These are phyloP conservation scores for Notothenia rossii DNA, from an alignment of 2,113 vertebrate species.

Conservation along the genomic window DNA sequence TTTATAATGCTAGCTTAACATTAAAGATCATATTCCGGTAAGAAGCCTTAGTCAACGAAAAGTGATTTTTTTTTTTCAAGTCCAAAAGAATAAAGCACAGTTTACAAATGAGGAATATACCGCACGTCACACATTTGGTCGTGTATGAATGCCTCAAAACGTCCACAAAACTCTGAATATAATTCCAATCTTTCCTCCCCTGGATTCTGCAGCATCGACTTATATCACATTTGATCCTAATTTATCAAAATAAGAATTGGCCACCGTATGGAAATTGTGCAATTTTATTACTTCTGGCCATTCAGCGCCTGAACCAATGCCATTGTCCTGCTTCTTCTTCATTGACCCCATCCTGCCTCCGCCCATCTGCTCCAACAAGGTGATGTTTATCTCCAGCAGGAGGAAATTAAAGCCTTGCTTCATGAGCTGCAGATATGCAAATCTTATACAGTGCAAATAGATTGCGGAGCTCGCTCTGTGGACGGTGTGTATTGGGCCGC, in stretches of 20 bases:
- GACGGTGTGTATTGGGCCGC: slow-evolving; percentile 41
- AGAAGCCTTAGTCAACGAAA: not conserved
- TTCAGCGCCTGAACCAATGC: slow-evolving; percentile 72
- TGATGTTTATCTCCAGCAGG: slow-evolving; percentile 98
- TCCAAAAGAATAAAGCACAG: not conserved
- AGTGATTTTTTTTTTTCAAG: slow-evolving; percentile 2
- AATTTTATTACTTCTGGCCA: slow-evolving; percentile 80
- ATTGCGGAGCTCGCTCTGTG: slow-evolving; percentile 62
- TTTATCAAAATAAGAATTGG: slow-evolving; percentile 53
- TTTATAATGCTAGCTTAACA: slow-evolving; percentile 9
- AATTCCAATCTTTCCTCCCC: slow-evolving; percentile 13
- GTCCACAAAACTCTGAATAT: not conserved
- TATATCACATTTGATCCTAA: slow-evolving; percentile 71
- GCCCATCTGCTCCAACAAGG: slow-evolving; percentile 95
- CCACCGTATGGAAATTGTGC: slow-evolving; percentile 77
- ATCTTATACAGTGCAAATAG: slow-evolving; percentile 83
- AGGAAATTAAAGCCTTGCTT: slow-evolving; percentile 97
- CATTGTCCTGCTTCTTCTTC: slow-evolving; percentile 80
- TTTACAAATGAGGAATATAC: slow-evolving; percentile 5
- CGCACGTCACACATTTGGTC: not conserved
- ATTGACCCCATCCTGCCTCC: slow-evolving; percentile 80
- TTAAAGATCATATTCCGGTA: not conserved
- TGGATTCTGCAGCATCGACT: slow-evolving; percentile 37
- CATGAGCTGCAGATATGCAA: slow-evolving; percentile 93
- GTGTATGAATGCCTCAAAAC: not conserved